phyloP scores from a whole-genome alignment of 2,888 invertebrate genomes.

The Lydus trimaculatus region DNA sequence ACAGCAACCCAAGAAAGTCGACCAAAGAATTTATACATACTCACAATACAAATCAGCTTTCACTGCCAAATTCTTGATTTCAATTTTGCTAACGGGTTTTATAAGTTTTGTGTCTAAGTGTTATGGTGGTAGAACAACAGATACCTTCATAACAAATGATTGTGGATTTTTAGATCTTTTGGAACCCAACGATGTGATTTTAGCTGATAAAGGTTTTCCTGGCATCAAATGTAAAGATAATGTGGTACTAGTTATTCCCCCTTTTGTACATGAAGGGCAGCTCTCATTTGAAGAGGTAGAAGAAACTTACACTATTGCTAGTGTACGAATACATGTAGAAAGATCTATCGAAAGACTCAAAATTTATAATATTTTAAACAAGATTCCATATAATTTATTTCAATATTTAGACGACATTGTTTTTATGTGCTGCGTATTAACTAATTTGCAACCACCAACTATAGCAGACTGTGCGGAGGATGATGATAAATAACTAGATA shows the following conservation, averaged over 20 bases:
- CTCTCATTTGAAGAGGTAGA: neutral
- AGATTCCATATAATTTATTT: neutral
- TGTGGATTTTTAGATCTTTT: constrained; percentile 11
- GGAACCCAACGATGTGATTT: constrained; percentile 3
- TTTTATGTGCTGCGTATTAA: neutral
- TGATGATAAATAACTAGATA: too few relatives aligned
- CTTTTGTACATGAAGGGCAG: neutral
- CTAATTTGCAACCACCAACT: neutral
- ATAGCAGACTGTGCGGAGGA: too few relatives aligned
- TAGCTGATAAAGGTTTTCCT: constrained; percentile 5
- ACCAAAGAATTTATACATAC: constrained; percentile 9
- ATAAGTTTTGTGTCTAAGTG: neutral
- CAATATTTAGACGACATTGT: neutral
- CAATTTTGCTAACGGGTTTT: constrained; percentile 1
- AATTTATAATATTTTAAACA: neutral
- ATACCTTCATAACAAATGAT: constrained; percentile 4
- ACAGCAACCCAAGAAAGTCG: constrained; percentile 12
- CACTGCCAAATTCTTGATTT: constrained; percentile 8
- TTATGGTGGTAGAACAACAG: constrained; percentile 2
- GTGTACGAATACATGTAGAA: neutral
- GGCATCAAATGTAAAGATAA: neutral
- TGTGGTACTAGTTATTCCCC: neutral
- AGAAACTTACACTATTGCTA: neutral
- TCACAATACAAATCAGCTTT: constrained; percentile 12
- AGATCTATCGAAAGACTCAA: neutral